phyloP scores from a whole-genome alignment of 2,888 invertebrate species.

The Periphyllus acericola region DNA sequence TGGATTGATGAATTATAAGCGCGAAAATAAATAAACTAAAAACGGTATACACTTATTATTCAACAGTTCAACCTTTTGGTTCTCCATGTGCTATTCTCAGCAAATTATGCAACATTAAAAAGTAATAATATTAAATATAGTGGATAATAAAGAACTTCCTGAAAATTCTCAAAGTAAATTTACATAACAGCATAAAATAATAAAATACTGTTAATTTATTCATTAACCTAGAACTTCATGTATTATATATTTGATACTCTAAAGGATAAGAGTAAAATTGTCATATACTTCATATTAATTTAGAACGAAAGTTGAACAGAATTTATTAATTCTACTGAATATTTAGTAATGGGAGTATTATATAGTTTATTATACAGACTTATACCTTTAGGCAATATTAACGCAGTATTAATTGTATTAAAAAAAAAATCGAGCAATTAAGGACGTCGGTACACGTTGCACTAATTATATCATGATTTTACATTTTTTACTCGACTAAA shows the following conservation, averaged over 20 bases:
- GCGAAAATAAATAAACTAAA: background rate
- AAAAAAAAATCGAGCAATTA: too few species aligned
- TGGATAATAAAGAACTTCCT: conserved; percentile 24
- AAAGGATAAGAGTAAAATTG: conserved; percentile 15
- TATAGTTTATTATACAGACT: background rate
- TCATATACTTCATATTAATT: background rate
- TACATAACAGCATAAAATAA: conserved; percentile 44
- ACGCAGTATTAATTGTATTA: too few species aligned
- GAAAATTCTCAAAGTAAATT: conserved; percentile 39
- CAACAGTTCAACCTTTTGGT: background rate
- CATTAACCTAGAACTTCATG: background rate
- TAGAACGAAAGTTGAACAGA: background rate
- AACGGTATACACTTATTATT: background rate
- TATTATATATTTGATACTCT: conserved; percentile 37
- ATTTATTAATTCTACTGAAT: conserved; percentile 10
- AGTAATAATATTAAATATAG: background rate
- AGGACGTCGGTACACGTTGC: too few species aligned
- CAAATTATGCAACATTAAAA: background rate
- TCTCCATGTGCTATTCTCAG: background rate
- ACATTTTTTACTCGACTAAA: too few species aligned
- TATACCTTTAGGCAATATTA: too few species aligned
- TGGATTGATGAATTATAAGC: background rate
- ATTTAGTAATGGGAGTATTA: background rate
- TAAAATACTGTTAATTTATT: conserved; percentile 44
- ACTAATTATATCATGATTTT: too few species aligned